phyloP scores from a whole-genome alignment of 2,888 invertebrate genomes.

The Hipparchia semele region DNA sequence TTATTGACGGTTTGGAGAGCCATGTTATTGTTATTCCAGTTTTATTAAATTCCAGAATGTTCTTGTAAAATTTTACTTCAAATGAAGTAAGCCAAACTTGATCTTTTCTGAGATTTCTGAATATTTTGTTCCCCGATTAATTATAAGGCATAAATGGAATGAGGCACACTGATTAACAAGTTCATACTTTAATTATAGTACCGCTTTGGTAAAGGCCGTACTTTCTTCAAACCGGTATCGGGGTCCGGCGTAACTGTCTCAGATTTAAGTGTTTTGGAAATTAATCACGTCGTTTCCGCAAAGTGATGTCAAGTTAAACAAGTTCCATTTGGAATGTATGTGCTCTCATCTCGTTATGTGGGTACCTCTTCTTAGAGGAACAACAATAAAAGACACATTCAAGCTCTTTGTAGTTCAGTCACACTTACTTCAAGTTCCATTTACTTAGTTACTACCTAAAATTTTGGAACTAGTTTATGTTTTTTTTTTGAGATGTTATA shows the following conservation, averaged over 20 bases:
- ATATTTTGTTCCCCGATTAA: constrained; percentile 12
- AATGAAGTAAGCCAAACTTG: background rate
- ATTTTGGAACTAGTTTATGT: too few species aligned
- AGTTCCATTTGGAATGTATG: constrained; percentile 6
- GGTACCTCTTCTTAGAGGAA: background rate
- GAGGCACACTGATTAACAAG: constrained; percentile 18
- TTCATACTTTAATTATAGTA: constrained; percentile 22
- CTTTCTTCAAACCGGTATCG: constrained; percentile 31
- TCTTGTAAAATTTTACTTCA: background rate
- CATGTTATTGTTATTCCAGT: constrained; percentile 1
- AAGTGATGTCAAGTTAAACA: constrained; percentile 21
- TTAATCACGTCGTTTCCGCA: constrained; percentile 27
- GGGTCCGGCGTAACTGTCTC: constrained; percentile 25
- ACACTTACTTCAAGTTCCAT: background rate
- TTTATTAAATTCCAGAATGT: constrained; percentile 1
- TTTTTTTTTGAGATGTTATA: too few species aligned
- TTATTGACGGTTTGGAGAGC: constrained; percentile 5
- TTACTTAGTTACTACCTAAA: too few species aligned
- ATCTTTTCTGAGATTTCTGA: background rate
- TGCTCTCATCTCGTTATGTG: background rate
- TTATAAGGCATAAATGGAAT: background rate
- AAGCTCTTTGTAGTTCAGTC: background rate
- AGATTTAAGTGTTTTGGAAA: constrained; percentile 31
- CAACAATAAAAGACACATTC: background rate
- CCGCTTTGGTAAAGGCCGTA: constrained; percentile 19